phyloP scores from a whole-genome alignment of 1,140 invertebrate species.

The Cyclargus thomasi region DNA sequence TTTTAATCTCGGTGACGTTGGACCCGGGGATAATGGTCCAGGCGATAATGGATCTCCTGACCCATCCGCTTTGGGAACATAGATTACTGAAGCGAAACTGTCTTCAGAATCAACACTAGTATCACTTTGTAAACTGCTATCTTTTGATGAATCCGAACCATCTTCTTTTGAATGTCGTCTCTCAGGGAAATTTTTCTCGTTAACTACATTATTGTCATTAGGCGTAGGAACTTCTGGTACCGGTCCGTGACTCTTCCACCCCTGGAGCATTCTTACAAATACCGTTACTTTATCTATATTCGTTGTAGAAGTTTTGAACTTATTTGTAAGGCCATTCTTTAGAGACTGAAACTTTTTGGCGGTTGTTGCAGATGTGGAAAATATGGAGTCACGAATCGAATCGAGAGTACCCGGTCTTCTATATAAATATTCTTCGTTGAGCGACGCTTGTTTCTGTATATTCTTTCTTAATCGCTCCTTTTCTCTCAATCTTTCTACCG shows the following conservation, averaged over 20 bases:
- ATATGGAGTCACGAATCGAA: conserved; percentile 83
- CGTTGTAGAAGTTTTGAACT: conserved; percentile 86
- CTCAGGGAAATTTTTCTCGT: conserved; percentile 56
- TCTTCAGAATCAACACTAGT: conserved; percentile 95
- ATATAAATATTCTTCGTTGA: conserved; percentile 91
- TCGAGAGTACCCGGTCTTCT: conserved; percentile 81
- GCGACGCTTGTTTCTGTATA: conserved; percentile 90
- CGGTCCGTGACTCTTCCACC: conserved; percentile 79
- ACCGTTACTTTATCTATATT: conserved; percentile 87
- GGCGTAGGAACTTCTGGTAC: conserved; percentile 67
- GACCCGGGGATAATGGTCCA: conserved; percentile 76
- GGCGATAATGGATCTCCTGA: conserved; percentile 77
- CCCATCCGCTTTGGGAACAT: conserved; percentile 81
- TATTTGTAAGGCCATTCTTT: conserved; percentile 88
- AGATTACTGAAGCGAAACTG: conserved; percentile 93
- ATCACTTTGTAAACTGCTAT: conserved; percentile 93
- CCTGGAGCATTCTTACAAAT: conserved; percentile 85
- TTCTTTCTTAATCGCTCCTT: conserved; percentile 89
- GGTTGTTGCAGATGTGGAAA: conserved; percentile 81
- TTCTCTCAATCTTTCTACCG: conserved; percentile 85
- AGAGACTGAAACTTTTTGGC: conserved; percentile 88
- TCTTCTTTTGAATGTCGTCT: conserved; percentile 79
- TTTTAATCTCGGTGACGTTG: conserved; percentile 77
- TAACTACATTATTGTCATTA: conserved; percentile 52
- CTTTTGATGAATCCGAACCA: conserved; percentile 92